A percentile compares a stretch with the other conserved stretches of the same genome.
phyloP scores from a whole-genome alignment of 2,797 vertebrate genomes.

The Labeo calbasu region DNA sequence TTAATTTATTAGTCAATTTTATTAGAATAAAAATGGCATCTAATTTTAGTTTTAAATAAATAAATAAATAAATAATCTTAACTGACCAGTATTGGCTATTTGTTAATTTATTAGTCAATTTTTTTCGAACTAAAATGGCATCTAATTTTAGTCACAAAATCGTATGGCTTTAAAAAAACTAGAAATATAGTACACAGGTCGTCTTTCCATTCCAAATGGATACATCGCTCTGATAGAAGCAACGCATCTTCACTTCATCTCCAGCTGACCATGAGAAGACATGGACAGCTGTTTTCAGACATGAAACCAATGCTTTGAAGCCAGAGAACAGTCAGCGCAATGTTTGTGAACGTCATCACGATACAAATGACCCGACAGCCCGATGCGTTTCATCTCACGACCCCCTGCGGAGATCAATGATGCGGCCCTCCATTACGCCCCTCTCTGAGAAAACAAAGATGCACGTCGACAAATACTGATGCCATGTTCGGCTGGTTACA shows the following conservation, averaged over 20 bases:
- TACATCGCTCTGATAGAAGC: background rate
- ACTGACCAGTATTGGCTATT: background rate
- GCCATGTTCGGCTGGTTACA: background rate
- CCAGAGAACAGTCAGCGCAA: conserved; percentile 5
- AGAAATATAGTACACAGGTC: background rate
- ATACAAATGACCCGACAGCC: conserved; percentile 47
- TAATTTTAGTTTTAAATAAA: no score
- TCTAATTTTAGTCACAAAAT: background rate
- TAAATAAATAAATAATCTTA: background rate
- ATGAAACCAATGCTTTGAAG: conserved; percentile 51
- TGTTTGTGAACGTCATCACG: conserved; percentile 53
- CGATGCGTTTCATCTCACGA: conserved; percentile 31
- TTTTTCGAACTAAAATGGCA: background rate
- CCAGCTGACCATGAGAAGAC: conserved; percentile 27
- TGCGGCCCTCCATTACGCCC: conserved; percentile 9
- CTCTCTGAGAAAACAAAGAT: conserved; percentile 17
- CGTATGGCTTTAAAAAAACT: background rate
- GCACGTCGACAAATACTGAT: background rate
- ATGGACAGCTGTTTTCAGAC: conserved; percentile 35
- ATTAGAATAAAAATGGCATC: no score
- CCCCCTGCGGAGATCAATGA: conserved; percentile 48
- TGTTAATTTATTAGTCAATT: background rate
- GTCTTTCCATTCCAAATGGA: background rate
- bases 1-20: background rate
- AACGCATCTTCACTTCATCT: conserved; percentile 25